Base-by-base conservation (phyloP, 2,797 vertebrate genomes). In the Chaunax sp. region DNA sequence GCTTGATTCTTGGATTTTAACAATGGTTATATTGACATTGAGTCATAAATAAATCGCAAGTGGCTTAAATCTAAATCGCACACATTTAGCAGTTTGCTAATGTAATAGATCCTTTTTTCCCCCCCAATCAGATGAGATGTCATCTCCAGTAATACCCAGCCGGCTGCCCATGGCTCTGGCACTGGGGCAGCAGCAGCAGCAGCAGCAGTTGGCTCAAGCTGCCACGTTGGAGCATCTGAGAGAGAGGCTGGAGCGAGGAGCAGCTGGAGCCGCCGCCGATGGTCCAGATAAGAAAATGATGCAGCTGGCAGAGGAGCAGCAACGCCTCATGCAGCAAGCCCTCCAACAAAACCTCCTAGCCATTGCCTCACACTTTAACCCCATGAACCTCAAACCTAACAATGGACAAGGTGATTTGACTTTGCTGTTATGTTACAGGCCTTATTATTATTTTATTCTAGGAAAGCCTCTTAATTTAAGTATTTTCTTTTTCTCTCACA, bases 311-410 rank as follows among this genome's bases (percentile, higher is more conserved):
- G 96, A 97, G 86, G 95, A 98, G 78, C 96, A 99, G 80, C 97
- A 99, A 86, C 94, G 97, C 54, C 91, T 99, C 8, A 94, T 98
- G 76, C 97, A 98, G 83, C 98, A 98, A 88, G 95, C 96, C 3
- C 91, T 99, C 40, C 97, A 99, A 75, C 97, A 97, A 64, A 98
- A 96, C 93, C 91, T 98, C 2, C 83, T 99, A 78, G 95, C 92
- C 82, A 89, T 98, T 94, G 96, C 98, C 0, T 94, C 94, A 16
- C 94, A 94, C 60, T 91, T 93, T 57, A 96, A 95, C 95, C 93
- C 93, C 6, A 45, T 87, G 73, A 92, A 75, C 73, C 72, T 90
- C 68, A 93, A 91, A 38, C 80, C 90, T 16, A 91, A 89, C 87
- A 92, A 80, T 2, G 77, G 83, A 15, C 91, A 90, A 0, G 92